A percentile compares a stretch with the other conserved stretches of the same genome.
Conservation (phyloP, 1,140 invertebrate genomes). For the Polyergus mexicanus region DNA sequence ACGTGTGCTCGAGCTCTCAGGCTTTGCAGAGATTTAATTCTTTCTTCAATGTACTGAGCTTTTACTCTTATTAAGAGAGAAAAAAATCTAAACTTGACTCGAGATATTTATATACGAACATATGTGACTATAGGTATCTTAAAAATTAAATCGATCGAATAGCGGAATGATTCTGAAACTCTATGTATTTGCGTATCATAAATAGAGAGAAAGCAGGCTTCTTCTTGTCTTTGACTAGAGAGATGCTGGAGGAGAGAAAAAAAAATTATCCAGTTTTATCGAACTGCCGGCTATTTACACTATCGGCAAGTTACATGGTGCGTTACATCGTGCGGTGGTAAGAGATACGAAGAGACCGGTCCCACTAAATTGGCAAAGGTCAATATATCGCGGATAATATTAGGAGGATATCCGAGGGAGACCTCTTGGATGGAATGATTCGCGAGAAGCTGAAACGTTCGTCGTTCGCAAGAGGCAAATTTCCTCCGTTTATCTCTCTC, state of each 20-base stretch:
- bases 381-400: too few relatives aligned
- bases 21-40: constrained; percentile 37
- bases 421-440: too few relatives aligned
- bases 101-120: constrained; percentile 10
- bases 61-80: constrained; percentile 7
- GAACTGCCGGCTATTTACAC: neutral
- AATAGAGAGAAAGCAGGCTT: neutral
- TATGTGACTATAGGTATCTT: neutral
- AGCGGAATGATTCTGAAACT: neutral
- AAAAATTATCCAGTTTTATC: constrained; percentile 40
- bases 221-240: constrained; percentile 15
- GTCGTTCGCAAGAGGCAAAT: too few relatives aligned
- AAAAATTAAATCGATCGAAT: neutral
- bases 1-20: constrained; percentile 52
- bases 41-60: neutral
- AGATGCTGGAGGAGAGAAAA: neutral
- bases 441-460: too few relatives aligned
- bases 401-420: too few relatives aligned
- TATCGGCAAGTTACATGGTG: constrained; percentile 13
- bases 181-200: neutral
- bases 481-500: too few relatives aligned
- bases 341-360: too few relatives aligned
- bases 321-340: too few relatives aligned
- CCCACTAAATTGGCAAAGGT: too few relatives aligned
- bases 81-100: neutral